A percentile compares a stretch with the other conserved stretches of the same genome.
These are phyloP conservation scores for Formica selysi DNA, from an alignment of 1,140 invertebrate genomes.

Conservation along the genomic window DNA sequence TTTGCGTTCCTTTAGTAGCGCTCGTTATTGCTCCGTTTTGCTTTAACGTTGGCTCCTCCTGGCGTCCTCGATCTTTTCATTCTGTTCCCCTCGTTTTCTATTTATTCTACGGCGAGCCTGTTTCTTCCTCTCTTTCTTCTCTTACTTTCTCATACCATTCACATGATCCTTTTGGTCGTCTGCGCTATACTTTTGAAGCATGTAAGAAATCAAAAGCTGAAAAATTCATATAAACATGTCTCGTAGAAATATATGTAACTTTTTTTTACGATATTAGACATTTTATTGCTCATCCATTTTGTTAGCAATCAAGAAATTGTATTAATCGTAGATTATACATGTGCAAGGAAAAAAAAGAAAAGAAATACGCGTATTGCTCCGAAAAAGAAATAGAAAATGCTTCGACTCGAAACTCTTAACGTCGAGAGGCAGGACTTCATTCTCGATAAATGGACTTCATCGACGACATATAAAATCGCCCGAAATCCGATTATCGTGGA, in stretches of 20 bases:
- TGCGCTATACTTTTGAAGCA: conserved; percentile 54
- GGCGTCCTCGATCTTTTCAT: conserved; percentile 48
- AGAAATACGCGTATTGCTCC: neutral
- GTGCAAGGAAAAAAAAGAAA: neutral
- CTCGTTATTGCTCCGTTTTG: conserved; percentile 65
- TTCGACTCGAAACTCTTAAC: conserved; percentile 32
- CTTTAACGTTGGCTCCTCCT: conserved; percentile 63
- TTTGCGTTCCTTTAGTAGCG: conserved; percentile 38
- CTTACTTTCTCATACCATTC: conserved; percentile 31
- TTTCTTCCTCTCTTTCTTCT: conserved; percentile 60
- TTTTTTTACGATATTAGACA: neutral
- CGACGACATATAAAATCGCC: conserved; percentile 67
- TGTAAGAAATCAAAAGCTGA: conserved; percentile 58
- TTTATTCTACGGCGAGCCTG: conserved; percentile 15
- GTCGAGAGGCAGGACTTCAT: conserved; percentile 25
- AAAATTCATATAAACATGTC: conserved; percentile 52
- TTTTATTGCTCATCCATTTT: neutral
- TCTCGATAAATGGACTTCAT: conserved; percentile 67
- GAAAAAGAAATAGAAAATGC: neutral
- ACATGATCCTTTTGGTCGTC: conserved; percentile 35
- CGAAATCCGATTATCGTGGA: conserved; percentile 72
- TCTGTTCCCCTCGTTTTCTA: conserved; percentile 5
- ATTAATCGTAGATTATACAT: conserved; percentile 23
- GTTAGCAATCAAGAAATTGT: neutral
- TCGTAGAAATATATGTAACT: conserved; percentile 14